A percentile compares a stretch with the other conserved stretches of the same genome.
These are phyloP conservation scores for Sinhomidia bicolor DNA, from an alignment of 2,888 invertebrate genomes.

Conservation along the genomic window DNA sequence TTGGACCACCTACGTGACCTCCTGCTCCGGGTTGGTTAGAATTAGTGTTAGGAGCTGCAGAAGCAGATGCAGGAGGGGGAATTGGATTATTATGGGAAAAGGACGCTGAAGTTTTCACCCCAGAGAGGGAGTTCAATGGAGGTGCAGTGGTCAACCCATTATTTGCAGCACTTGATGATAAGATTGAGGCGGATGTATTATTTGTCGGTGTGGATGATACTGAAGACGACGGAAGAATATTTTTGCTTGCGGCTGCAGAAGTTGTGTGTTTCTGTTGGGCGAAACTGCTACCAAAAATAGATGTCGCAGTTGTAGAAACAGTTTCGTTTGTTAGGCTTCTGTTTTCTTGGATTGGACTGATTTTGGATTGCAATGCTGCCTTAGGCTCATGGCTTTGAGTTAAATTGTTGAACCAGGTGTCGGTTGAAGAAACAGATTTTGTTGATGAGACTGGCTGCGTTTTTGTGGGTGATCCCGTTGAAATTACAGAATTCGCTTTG, in stretches of 20 bases:
- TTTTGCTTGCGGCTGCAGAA: conserved; percentile 24
- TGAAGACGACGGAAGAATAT: conserved; percentile 30
- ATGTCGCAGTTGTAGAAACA: background rate
- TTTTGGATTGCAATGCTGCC: conserved; percentile 75
- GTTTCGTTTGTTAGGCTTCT: conserved; percentile 28
- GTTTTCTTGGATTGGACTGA: conserved; percentile 68
- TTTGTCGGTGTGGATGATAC: background rate
- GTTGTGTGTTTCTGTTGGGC: conserved; percentile 16
- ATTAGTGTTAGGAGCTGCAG: conserved; percentile 7
- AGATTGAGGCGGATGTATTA: background rate
- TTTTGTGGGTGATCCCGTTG: conserved; percentile 53
- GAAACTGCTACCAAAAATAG: conserved; percentile 19
- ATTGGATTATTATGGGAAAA: conserved; percentile 59
- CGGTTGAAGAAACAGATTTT: conserved; percentile 53
- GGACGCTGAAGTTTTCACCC: conserved; percentile 57
- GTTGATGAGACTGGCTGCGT: conserved; percentile 42
- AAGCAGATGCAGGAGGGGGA: background rate
- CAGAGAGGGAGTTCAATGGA: conserved; percentile 60
- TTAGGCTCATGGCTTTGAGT: conserved; percentile 77
- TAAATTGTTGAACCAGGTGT: conserved; percentile 78
- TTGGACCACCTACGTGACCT: conserved; percentile 78
- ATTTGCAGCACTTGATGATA: background rate
- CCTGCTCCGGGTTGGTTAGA: conserved; percentile 49
- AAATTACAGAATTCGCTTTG: conserved; percentile 72
- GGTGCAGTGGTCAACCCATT: background rate